Conservation (phyloP, 2,797 vertebrate genomes). For the Lacerta viridis region DNA sequence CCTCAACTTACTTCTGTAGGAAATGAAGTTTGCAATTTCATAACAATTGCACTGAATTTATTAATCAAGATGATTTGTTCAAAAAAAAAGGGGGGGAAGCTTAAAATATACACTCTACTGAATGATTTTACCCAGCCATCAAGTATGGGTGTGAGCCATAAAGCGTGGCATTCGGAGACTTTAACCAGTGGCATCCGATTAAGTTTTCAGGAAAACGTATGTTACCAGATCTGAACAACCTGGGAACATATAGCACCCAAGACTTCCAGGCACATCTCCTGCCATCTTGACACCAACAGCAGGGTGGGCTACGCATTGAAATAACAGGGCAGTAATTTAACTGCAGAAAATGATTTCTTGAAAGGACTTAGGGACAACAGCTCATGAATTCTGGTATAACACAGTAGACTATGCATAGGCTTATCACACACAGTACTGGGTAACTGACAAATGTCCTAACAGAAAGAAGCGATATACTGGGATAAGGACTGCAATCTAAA, state of each 20-base stretch:
- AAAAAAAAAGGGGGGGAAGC: constrained; percentile 7
- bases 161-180: background rate
- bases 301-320: background rate
- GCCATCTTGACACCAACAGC: background rate
- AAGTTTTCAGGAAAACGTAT: background rate
- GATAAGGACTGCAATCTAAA: too few relatives aligned
- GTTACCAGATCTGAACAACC: background rate
- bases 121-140: constrained; percentile 13
- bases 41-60: constrained; percentile 24
- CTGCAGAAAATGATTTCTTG: background rate
- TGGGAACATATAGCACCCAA: background rate
- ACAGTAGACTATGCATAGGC: background rate
- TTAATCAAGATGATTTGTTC: constrained; percentile 24
- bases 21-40: constrained; percentile 24
- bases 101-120: constrained; percentile 30
- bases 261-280: background rate
- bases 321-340: background rate
- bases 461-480: background rate
- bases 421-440: background rate
- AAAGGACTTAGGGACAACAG: background rate
- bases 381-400: background rate
- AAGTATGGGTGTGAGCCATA: constrained; percentile 21
- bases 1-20: background rate
- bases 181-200: constrained; percentile 13
- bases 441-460: background rate